Conservation (phyloP, 2,797 vertebrate species). For the Pseudochromis fuscus region DNA sequence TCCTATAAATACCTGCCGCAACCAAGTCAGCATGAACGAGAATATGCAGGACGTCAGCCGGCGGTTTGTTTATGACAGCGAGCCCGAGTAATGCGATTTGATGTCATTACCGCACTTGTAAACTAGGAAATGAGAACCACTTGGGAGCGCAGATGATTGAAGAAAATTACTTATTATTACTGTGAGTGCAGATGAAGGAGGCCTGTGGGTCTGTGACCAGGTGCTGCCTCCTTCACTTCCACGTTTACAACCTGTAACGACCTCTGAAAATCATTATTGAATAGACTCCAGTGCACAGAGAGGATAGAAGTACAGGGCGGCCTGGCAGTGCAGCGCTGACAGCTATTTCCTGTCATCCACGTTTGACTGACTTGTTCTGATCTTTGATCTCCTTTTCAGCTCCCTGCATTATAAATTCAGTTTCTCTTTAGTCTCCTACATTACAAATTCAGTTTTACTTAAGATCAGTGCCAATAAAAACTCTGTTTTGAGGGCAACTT, state of each 20-base stretch:
- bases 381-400: background rate
- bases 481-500: background rate
- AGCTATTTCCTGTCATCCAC: background rate
- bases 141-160: conserved; percentile 23
- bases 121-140: conserved; percentile 57
- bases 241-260: background rate
- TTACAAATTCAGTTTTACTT: background rate
- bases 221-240: conserved; percentile 6
- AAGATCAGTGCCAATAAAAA: background rate
- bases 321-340: background rate
- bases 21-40: conserved; percentile 30
- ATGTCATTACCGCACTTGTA: conserved; percentile 41
- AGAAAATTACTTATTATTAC: conserved; percentile 14
- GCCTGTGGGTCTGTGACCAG: conserved; percentile 2
- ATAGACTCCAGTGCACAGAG: background rate
- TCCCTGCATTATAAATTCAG: background rate
- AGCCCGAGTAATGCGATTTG: conserved; percentile 21
- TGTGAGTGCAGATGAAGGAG: conserved; percentile 3
- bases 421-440: background rate
- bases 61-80: conserved; percentile 42
- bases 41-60: conserved; percentile 8
- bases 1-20: conserved; percentile 66
- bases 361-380: background rate
- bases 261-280: background rate
- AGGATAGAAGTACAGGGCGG: background rate